Evolutionary conservation across 1,140 invertebrate genomes (phyloP), one percentile per base, ranked within the genome.

Genomic region (Zaprionus inermis): DNA sequence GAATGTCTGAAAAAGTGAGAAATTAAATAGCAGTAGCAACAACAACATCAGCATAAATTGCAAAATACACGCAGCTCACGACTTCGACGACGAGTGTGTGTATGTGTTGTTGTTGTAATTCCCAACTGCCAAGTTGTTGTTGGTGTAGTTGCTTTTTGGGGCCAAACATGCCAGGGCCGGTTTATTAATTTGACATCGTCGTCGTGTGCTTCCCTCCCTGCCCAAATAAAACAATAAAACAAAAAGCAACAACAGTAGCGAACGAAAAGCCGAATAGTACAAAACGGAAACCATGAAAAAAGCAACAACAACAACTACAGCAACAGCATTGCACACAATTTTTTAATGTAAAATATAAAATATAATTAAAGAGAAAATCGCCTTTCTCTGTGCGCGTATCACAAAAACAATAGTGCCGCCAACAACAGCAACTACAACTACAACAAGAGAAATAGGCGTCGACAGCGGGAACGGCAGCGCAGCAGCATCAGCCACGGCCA

Each of bases 311-410:
- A 46, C 3, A 46, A 18, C 16, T 20, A 72, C 54, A 55, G 60
- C 68, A 76, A 44, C 76, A 74, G 72, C 72, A 86, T 72, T 78
- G 68, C 64, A 72, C 36, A 88, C 74, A 79, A 77, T 79, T 68
- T 74, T 75, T 68, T 74, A 61, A 83, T 89, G 84, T 88, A 89
- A 80, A 86, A 88, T 83, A 89, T 89, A 86, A 86, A 86, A 88
- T 88, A 88, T 88, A 88, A 88, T 88, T 88, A 88, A 88, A 88
- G 83, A 88, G 83, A 88, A 88, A 88, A 88, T 83, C 83, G 83
- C 83, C 83, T 88, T 88, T 88, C 83, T 88, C 83, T 81, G 36
- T n/a, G 76, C 79, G 73, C 81, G 72, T 88, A 79, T 79, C 83
- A 88, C 83, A 88, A 88, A 88, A 88, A 88, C 83, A 88, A 88